Conservation (phyloP, 2,888 invertebrate genomes). For the Erebia ligea region DNA sequence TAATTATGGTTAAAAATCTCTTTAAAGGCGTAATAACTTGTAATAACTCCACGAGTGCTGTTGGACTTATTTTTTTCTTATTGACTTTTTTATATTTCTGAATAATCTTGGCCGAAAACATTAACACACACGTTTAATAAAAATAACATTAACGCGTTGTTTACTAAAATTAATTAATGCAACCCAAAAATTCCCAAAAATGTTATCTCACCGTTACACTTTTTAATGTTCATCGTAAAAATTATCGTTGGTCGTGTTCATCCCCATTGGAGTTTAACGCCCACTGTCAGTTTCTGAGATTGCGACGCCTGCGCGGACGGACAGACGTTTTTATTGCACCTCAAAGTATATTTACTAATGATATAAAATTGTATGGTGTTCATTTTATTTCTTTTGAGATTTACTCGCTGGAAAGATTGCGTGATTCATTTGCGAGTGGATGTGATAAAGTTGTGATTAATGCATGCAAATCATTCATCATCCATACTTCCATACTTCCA, state of each 20-base stretch:
- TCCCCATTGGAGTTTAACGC: constrained; percentile 30
- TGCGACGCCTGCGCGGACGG: constrained; percentile 10
- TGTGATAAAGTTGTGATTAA: constrained; percentile 7
- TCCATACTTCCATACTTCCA: no score
- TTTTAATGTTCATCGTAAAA: constrained; percentile 21
- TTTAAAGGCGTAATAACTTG: no score
- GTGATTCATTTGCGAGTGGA: constrained; percentile 11
- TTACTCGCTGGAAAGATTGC: constrained; percentile 5
- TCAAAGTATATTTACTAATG: constrained; percentile 22
- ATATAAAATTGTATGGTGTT: constrained; percentile 15
- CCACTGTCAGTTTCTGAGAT: constrained; percentile 29
- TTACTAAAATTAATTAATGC: neutral
- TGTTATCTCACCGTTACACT: constrained; percentile 11
- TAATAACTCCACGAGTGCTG: no score
- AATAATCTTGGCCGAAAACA: neutral
- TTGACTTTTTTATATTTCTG: no score
- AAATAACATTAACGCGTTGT: no score
- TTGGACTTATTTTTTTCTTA: no score
- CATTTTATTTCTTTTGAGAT: constrained; percentile 19
- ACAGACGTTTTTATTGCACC: constrained; percentile 29
- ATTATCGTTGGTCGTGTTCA: constrained; percentile 20
- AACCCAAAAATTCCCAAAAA: neutral
- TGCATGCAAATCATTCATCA: no score
- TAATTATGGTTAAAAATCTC: neutral
- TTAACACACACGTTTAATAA: neutral